phyloP scores from a whole-genome alignment of 2,797 vertebrate species.

The Neopelma chrysocephalum region DNA sequence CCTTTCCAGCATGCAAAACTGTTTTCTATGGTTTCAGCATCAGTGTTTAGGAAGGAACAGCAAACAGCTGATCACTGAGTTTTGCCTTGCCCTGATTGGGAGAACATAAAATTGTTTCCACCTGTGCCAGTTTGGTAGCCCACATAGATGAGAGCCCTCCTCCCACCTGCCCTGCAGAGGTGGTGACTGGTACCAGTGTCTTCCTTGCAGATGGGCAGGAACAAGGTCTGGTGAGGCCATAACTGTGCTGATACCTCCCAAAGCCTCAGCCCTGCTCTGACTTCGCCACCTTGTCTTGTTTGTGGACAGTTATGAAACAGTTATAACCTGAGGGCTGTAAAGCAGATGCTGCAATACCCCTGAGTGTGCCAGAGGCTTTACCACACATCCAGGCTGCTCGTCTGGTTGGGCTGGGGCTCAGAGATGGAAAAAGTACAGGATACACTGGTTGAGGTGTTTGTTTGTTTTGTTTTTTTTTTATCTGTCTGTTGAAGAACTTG shows the following conservation, averaged over 20 bases:
- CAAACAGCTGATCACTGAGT: background rate
- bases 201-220: background rate
- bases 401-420: background rate
- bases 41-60: background rate
- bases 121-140: background rate
- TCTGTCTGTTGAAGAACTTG: background rate
- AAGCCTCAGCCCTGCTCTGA: background rate
- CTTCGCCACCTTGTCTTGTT: background rate
- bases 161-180: background rate
- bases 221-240: fast-evolving
- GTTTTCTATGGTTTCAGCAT: background rate
- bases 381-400: fast-evolving
- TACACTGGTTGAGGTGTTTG: background rate
- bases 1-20: background rate
- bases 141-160: fast-evolving
- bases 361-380: background rate
- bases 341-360: background rate
- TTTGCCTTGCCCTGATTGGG: background rate
- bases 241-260: background rate
- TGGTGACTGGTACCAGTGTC: fast-evolving
- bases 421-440: background rate
- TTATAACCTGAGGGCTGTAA: background rate
- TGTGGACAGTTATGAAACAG: background rate
- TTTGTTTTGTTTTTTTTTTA: background rate
- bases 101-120: background rate